phyloP scores from a whole-genome alignment of 2,797 vertebrate genomes.

The Agapornis canus region DNA sequence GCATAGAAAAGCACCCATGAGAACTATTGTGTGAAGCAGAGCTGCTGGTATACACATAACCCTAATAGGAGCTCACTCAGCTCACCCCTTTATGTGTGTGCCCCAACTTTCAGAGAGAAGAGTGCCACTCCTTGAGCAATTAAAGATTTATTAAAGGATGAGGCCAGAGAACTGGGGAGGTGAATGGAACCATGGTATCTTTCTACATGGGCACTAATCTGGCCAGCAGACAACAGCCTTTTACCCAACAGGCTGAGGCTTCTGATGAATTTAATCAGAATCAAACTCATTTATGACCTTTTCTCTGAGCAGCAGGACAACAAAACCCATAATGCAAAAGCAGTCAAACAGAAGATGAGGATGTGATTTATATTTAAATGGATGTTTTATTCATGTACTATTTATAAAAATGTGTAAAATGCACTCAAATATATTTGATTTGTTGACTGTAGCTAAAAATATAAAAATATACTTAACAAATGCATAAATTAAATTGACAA shows the following conservation, averaged over 20 bases:
- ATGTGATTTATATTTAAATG: background rate
- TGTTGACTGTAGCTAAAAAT: slow-evolving; percentile 56
- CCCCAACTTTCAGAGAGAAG: background rate
- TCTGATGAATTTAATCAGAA: slow-evolving; percentile 36
- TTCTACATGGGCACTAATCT: background rate
- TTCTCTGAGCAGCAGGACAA: slow-evolving; percentile 36
- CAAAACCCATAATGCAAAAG: slow-evolving; percentile 30
- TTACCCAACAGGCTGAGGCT: background rate
- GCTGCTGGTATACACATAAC: background rate
- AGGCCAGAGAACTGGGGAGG: background rate
- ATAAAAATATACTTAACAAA: slow-evolving; percentile 74
- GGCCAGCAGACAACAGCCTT: background rate
- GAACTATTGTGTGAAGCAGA: background rate
- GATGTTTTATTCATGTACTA: slow-evolving; percentile 73
- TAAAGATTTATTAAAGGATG: background rate
- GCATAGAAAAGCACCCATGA: background rate
- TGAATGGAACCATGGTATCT: fast-evolving
- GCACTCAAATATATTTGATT: slow-evolving; percentile 51
- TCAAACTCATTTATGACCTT: slow-evolving; percentile 51
- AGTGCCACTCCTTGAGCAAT: background rate
- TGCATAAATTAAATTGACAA: slow-evolving; percentile 71
- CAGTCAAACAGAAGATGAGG: slow-evolving; percentile 24
- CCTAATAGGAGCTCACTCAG: background rate
- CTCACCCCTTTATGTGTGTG: background rate
- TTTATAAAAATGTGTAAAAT: slow-evolving; percentile 53